Conservation (phyloP, 2,888 invertebrate genomes). For the Tetanocera ferruginea region DNA sequence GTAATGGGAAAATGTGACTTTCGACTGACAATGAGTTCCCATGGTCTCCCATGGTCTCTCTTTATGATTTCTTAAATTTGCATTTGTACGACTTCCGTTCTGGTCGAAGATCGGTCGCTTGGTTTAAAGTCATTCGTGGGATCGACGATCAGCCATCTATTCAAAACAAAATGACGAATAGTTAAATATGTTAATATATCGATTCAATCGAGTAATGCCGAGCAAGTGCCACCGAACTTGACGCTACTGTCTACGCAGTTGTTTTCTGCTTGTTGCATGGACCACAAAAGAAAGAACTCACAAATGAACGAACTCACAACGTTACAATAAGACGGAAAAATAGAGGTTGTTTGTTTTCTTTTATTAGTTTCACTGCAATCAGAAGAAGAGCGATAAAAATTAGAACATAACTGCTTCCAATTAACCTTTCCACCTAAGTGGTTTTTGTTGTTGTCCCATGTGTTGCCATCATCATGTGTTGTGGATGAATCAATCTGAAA, state of each 20-base stretch:
- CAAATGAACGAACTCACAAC: not conserved
- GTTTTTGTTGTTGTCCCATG: conserved; percentile 9
- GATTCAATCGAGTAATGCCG: not conserved
- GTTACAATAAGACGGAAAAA: not conserved
- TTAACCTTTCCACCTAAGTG: conserved; percentile 48
- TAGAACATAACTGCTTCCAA: conserved; percentile 62
- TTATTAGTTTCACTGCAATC: conserved; percentile 46
- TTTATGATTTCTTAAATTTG: conserved; percentile 6
- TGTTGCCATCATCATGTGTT: not conserved
- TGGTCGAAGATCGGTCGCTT: not conserved
- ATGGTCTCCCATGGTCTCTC: not conserved
- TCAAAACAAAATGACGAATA: not conserved
- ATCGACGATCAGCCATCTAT: not conserved
- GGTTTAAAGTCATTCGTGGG: not conserved
- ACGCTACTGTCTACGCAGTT: not conserved
- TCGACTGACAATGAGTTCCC: not conserved
- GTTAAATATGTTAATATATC: conserved; percentile 17
- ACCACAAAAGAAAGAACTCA: not conserved
- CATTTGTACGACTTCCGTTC: conserved; percentile 36
- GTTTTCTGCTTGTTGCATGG: too few species aligned
- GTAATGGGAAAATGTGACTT: not conserved
- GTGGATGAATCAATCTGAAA: conserved; percentile 31
- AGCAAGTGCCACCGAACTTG: not conserved
- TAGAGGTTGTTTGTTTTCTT: not conserved
- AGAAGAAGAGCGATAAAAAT: conserved; percentile 60